These are phyloP conservation scores for Spondyliosoma cantharus DNA, from an alignment of 2,797 vertebrate species.

Conservation along the genomic window DNA sequence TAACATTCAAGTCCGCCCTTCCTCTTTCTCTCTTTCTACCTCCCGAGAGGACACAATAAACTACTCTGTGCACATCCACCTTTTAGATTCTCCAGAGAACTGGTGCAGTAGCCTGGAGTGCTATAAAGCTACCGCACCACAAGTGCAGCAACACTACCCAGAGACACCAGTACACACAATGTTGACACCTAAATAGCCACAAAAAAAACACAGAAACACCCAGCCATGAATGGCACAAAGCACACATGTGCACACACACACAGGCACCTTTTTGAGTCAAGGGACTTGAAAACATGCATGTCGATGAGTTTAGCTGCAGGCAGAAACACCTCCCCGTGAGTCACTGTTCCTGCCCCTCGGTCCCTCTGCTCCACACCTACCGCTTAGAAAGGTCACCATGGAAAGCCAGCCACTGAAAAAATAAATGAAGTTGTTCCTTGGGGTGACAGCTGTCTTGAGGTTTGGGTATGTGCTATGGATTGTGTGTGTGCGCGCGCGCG, in stretches of 20 bases:
- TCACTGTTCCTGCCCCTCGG: slow-evolving; percentile 30
- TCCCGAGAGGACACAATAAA: slow-evolving; percentile 32
- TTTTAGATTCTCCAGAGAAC: slow-evolving; percentile 38
- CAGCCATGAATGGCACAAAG: background rate
- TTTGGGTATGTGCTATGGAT: slow-evolving; percentile 19
- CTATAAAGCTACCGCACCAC: slow-evolving; percentile 17
- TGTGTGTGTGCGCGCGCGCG: background rate
- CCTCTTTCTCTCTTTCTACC: background rate
- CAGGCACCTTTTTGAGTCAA: slow-evolving; percentile 36
- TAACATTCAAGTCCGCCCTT: background rate
- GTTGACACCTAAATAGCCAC: slow-evolving; percentile 22
- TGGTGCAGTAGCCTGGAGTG: slow-evolving; percentile 25
- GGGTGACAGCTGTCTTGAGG: slow-evolving; percentile 55
- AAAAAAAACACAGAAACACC: slow-evolving; percentile 13
- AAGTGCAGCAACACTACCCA: slow-evolving; percentile 19
- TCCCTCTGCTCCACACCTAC: slow-evolving; percentile 48
- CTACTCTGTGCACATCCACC: slow-evolving; percentile 5
- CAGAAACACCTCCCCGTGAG: slow-evolving; percentile 57
- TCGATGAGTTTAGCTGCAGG: slow-evolving; percentile 68
- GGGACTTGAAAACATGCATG: slow-evolving; percentile 66
- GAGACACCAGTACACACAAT: slow-evolving; percentile 15
- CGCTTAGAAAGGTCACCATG: slow-evolving; percentile 71
- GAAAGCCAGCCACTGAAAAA: slow-evolving; percentile 39
- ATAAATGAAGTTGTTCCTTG: slow-evolving; percentile 57
- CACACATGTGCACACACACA: background rate